Conservation (phyloP, 2,888 invertebrate species). For the Scaptomyza cyrtandrae region DNA sequence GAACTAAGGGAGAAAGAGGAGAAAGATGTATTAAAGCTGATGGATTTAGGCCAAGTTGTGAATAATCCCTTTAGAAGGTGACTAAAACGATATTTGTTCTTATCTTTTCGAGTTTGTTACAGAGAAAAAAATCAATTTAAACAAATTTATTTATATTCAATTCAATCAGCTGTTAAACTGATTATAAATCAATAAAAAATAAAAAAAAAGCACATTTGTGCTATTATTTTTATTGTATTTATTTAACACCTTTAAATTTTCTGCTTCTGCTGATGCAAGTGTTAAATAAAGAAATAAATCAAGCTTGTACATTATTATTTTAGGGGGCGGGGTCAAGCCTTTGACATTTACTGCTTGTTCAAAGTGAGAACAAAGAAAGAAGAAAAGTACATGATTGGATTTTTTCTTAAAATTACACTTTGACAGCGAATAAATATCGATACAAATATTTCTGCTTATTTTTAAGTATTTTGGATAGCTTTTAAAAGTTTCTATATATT, state of each 20-base stretch:
- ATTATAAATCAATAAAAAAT: background rate
- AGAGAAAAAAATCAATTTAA: too few species aligned
- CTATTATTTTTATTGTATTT: slow-evolving; percentile 6
- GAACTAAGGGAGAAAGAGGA: background rate
- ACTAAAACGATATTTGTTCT: background rate
- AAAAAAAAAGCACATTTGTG: background rate
- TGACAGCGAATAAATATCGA: background rate
- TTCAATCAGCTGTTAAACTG: too few species aligned
- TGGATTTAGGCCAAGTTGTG: slow-evolving; percentile 1
- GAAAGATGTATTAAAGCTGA: background rate
- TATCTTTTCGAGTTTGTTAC: too few species aligned
- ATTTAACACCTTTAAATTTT: slow-evolving; percentile 1
- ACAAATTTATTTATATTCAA: too few species aligned
- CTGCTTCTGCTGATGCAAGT: slow-evolving; percentile 40
- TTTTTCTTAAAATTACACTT: too few species aligned
- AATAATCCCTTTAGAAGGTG: background rate
- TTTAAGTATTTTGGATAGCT: too few species aligned
- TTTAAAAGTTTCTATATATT: too few species aligned
- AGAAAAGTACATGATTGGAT: too few species aligned
- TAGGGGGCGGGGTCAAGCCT: slow-evolving; percentile 3
- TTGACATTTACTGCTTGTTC: slow-evolving; percentile 70
- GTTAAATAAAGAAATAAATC: slow-evolving; percentile 46
- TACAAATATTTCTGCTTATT: background rate
- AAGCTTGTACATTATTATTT: slow-evolving; percentile 29
- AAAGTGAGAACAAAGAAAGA: background rate